A percentile compares a stretch with the other conserved stretches of the same genome.
Evolutionary conservation across 2,113 vertebrate genomes (phyloP).

Genomic region (Stegostoma tigrinum): DNA sequence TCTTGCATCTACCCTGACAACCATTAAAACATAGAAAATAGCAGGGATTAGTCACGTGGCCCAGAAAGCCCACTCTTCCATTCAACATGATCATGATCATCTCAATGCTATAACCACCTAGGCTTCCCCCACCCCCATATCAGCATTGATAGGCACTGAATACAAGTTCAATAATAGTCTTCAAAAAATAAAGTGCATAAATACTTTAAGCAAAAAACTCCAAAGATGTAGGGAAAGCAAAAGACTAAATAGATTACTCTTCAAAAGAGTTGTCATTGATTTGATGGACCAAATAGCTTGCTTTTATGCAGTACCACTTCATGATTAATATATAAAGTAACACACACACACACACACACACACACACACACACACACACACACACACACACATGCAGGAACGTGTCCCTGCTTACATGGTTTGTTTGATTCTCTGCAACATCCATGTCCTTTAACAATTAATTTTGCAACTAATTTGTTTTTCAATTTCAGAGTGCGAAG

Average conservation of each 20-base stretch:
- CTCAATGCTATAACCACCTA: no score
- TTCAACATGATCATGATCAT: no score
- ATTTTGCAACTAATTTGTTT: slow-evolving; percentile 8
- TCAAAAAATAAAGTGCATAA: neutral
- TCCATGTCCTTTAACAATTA: neutral
- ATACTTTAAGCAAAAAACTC: neutral
- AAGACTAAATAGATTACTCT: neutral
- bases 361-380: neutral
- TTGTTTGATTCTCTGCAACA: neutral
- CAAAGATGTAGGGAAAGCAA: no score
- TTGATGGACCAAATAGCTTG: neutral
- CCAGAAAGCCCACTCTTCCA: no score
- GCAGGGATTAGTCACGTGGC: no score
- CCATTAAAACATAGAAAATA: no score
- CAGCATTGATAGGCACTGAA: neutral
- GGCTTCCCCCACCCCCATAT: neutral
- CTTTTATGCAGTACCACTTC: neutral
- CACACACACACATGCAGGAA: neutral
- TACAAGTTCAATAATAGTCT: neutral
- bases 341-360: neutral
- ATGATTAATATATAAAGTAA: neutral
- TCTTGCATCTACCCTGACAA: neutral
- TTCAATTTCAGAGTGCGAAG: neutral
- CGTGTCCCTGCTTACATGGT: neutral
- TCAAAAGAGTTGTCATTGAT: neutral